Evolutionary conservation across 2,888 invertebrate genomes (phyloP).

Genomic region (Pantelozetes paolii): DNA sequence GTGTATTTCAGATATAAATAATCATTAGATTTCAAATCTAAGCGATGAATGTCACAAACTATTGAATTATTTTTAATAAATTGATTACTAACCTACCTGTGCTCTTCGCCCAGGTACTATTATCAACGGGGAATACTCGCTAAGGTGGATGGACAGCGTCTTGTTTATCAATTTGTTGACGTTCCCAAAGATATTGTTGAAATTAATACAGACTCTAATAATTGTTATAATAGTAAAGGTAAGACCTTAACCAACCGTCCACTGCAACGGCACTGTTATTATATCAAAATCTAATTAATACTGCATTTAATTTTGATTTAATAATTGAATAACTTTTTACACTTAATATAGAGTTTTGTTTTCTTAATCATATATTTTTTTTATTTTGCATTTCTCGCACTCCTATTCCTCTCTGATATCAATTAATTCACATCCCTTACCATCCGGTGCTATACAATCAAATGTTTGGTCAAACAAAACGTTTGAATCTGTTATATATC

Average conservation of each 20-base stretch:
- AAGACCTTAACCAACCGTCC: neutral
- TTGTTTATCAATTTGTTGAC: constrained; percentile 99
- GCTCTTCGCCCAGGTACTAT: constrained; percentile 66
- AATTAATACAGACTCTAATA: constrained; percentile 57
- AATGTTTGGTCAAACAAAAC: neutral
- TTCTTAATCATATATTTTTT: neutral
- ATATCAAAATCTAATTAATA: neutral
- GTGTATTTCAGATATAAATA: too few species aligned
- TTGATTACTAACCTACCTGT: neutral
- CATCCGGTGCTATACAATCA: neutral
- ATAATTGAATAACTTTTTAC: neutral
- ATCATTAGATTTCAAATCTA: neutral
- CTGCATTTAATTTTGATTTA: neutral
- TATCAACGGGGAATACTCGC: constrained; percentile 98
- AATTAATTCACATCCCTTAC: neutral
- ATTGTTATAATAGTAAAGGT: constrained; percentile 31
- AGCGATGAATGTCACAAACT: neutral
- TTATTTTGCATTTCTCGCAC: neutral
- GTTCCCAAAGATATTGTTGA: constrained; percentile 97
- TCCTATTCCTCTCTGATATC: neutral
- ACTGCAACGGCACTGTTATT: neutral
- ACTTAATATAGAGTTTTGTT: neutral
- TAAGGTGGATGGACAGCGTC: constrained; percentile 96
- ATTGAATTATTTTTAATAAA: neutral
- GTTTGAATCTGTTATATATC: neutral